Evolutionary conservation across 2,113 vertebrate genomes (phyloP).

Genomic region (Mormoops blainvillei): DNA sequence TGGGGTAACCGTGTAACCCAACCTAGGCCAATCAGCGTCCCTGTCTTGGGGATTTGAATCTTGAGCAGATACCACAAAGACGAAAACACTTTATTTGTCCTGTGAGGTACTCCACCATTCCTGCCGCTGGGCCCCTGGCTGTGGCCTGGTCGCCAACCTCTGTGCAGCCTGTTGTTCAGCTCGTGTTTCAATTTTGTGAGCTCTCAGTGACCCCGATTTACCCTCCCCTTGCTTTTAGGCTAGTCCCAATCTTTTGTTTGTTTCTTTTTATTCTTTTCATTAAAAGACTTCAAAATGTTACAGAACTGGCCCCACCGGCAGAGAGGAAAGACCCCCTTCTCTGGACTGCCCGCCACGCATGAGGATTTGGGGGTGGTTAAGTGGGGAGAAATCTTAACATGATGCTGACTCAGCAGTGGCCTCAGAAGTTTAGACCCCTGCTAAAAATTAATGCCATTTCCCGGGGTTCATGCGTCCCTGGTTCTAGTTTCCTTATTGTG

Average conservation of each 20-base stretch:
- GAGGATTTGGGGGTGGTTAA: not conserved
- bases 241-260: not conserved
- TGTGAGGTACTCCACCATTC: not conserved
- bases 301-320: not conserved
- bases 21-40: not conserved
- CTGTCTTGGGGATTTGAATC: not conserved
- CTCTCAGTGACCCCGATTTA: not conserved
- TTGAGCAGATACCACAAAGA: not conserved
- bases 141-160: not conserved
- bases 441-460: not conserved
- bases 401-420: not conserved
- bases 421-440: not conserved
- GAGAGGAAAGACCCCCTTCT: not conserved
- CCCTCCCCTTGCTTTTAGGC: not conserved
- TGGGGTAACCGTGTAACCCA: not conserved
- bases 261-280: not conserved
- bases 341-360: not conserved
- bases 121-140: not conserved
- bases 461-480: not conserved
- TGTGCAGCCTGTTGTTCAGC: not conserved
- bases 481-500: not conserved
- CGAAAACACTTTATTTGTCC: not conserved
- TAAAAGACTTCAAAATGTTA: not conserved
- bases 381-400: no score
- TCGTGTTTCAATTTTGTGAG: not conserved